A percentile compares a stretch with the other conserved stretches of the same genome.
These are phyloP conservation scores for Drosophila kohkoa DNA, from an alignment of 1,140 invertebrate genomes.

Conservation along the genomic window DNA sequence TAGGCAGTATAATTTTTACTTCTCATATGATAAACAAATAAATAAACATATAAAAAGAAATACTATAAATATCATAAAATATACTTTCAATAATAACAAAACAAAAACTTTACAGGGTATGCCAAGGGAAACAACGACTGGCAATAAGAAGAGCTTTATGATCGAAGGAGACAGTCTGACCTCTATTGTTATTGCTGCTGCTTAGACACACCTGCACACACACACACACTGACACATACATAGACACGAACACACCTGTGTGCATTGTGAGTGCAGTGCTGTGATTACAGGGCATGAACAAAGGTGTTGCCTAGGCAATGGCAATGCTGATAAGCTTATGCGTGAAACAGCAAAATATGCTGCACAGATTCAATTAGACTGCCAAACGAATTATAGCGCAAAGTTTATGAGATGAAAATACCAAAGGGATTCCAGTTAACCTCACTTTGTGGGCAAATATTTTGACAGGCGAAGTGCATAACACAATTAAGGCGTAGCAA, in stretches of 20 bases:
- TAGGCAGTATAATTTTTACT: too few species aligned
- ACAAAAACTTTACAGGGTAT: not conserved
- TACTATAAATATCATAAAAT: too few species aligned
- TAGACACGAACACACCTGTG: not conserved
- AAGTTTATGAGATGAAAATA: not conserved
- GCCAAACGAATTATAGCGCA: not conserved
- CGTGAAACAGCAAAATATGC: not conserved
- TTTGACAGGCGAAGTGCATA: conserved; percentile 51
- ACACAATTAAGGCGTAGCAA: conserved; percentile 61
- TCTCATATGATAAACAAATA: too few species aligned
- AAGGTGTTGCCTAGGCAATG: too few species aligned
- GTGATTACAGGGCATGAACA: not conserved
- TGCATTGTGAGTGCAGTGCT: not conserved
- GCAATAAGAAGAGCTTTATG: not conserved
- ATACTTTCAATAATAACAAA: too few species aligned
- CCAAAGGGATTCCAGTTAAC: not conserved
- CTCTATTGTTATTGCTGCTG: too few species aligned
- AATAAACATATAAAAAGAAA: too few species aligned
- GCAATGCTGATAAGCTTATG: conserved; percentile 9
- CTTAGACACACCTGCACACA: not conserved
- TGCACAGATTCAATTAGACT: conserved; percentile 8
- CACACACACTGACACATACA: too few species aligned
- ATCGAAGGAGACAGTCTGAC: too few species aligned
- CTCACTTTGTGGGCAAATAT: conserved; percentile 14
- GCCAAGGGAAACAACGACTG: not conserved